A percentile compares a stretch with the other conserved stretches of the same genome.
Evolutionary conservation across 2,797 vertebrate species (phyloP).

Genomic region (Cottoperca gobio): DNA sequence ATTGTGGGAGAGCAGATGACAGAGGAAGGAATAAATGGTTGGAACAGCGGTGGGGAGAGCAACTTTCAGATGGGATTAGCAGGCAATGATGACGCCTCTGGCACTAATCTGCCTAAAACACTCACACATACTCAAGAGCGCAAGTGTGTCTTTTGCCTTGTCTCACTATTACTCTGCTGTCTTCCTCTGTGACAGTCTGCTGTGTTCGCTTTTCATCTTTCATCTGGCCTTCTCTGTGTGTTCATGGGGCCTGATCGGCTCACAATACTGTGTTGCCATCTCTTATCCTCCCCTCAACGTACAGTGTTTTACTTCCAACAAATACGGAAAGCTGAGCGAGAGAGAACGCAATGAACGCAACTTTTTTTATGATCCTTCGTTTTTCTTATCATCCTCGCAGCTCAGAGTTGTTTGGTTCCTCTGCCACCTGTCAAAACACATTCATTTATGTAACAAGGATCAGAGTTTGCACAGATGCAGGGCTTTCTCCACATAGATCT

Average conservation of each 20-base stretch:
- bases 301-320: neutral
- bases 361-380: constrained; percentile 27
- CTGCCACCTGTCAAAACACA: constrained; percentile 11
- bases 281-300: constrained; percentile 4
- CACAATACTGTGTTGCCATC: constrained; percentile 27
- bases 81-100: constrained; percentile 63
- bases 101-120: constrained; percentile 71
- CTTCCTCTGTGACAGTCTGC: constrained; percentile 56
- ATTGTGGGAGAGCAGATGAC: constrained; percentile 47
- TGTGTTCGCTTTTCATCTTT: constrained; percentile 56
- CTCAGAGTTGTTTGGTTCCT: constrained; percentile 32
- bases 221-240: constrained; percentile 47
- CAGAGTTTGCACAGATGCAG: constrained; percentile 22
- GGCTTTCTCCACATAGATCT: constrained; percentile 11
- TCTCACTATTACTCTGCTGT: constrained; percentile 51
- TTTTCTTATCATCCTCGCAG: constrained; percentile 27
- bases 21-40: constrained; percentile 61
- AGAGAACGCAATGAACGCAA: neutral
- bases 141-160: constrained; percentile 43
- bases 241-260: constrained; percentile 40
- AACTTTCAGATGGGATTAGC: constrained; percentile 73
- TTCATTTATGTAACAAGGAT: constrained; percentile 47
- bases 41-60: constrained; percentile 42
- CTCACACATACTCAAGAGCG: constrained; percentile 22
- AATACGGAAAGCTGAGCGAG: constrained; percentile 8